Evolutionary conservation across 2,113 vertebrate species (phyloP).

Genomic region (Eulemur rufifrons): DNA sequence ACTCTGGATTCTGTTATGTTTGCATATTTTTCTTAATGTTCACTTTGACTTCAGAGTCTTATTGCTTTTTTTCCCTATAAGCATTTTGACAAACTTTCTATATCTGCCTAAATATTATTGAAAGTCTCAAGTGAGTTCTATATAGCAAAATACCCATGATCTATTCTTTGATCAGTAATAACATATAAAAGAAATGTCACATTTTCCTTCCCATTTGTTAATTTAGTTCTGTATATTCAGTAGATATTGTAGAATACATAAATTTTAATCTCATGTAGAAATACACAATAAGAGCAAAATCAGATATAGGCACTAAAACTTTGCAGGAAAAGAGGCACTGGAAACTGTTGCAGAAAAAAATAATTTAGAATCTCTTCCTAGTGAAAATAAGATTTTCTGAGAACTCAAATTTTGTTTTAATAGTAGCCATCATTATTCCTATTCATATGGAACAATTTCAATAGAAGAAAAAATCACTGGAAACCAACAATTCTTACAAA

Average conservation of each 20-base stretch:
- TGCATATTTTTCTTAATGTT: conserved; percentile 25
- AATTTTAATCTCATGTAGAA: background rate
- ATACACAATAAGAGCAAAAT: background rate
- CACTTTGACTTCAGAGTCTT: background rate
- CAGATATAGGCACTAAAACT: background rate
- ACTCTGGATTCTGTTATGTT: background rate
- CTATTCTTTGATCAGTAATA: conserved; percentile 18
- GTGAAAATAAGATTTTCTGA: background rate
- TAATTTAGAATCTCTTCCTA: background rate
- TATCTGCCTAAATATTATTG: background rate
- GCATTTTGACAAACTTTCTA: background rate
- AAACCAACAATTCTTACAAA: conserved; percentile 7
- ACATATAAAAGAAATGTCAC: background rate
- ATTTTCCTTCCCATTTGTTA: conserved; percentile 25
- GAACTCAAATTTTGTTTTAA: background rate
- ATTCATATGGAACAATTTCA: background rate
- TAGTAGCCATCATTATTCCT: background rate
- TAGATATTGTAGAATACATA: background rate
- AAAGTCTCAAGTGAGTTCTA: background rate
- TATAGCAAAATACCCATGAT: background rate
- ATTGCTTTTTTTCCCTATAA: background rate
- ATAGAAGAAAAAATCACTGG: background rate
- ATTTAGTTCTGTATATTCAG: background rate
- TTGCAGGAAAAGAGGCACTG: background rate
- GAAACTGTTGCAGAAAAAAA: background rate